A percentile compares a stretch with the other conserved stretches of the same genome.
phyloP scores from a whole-genome alignment of 2,797 vertebrate species.

The Melanotaenia maccullochi region DNA sequence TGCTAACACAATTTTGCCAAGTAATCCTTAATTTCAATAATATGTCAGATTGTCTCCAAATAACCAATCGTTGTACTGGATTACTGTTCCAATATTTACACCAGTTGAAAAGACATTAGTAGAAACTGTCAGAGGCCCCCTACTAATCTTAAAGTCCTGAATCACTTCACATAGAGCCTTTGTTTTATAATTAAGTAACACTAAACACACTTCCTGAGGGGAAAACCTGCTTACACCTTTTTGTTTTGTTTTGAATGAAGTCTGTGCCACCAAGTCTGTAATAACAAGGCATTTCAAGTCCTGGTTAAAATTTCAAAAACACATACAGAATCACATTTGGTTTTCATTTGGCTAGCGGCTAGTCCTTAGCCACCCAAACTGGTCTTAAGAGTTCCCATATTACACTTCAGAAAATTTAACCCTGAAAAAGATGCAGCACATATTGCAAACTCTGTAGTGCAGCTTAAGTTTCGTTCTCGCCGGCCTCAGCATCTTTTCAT shows the following conservation, averaged over 20 bases:
- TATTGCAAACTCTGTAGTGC: conserved; percentile 53
- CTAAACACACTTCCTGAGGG: conserved; percentile 57
- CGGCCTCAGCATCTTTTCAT: conserved; percentile 73
- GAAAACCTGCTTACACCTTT: conserved; percentile 56
- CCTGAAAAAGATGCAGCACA: conserved; percentile 65
- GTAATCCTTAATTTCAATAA: conserved; percentile 68
- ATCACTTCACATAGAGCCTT: conserved; percentile 34
- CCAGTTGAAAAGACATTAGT: conserved; percentile 48
- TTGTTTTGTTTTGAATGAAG: conserved; percentile 45
- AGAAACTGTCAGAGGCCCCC: conserved; percentile 39
- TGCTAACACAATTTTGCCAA: conserved; percentile 63
- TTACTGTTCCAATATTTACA: conserved; percentile 50
- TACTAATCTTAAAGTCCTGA: conserved; percentile 41
- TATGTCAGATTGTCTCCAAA: conserved; percentile 50
- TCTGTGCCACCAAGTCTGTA: conserved; percentile 76
- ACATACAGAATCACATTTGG: conserved; percentile 86
- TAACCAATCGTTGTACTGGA: conserved; percentile 36
- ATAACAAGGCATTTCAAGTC: conserved; percentile 76
- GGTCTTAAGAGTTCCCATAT: conserved; percentile 76
- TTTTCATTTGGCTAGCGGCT: conserved; percentile 85
- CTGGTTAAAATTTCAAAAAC: conserved; percentile 75
- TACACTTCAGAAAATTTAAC: conserved; percentile 64
- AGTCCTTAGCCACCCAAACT: conserved; percentile 77
- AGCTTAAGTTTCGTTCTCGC: conserved; percentile 72
- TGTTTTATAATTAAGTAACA: conserved; percentile 55